phyloP scores from a whole-genome alignment of 1,140 invertebrate species.

The Mya arenaria region DNA sequence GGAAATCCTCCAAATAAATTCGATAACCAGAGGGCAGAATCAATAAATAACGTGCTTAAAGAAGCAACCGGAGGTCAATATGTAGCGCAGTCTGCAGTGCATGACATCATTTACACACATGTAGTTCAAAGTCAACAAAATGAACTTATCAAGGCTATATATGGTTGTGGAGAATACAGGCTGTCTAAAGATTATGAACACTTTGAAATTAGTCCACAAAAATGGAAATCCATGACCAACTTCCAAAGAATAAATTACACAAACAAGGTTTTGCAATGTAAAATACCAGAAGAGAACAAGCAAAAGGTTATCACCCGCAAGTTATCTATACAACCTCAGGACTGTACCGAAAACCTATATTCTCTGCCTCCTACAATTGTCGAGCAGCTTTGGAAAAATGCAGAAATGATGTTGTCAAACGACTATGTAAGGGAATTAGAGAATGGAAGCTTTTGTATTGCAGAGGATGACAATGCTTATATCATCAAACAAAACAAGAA shows the following conservation, averaged over 20 bases:
- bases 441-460: constrained; percentile 34
- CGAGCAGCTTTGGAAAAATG: constrained; percentile 34
- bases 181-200: constrained; percentile 29
- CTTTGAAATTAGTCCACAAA: constrained; percentile 16
- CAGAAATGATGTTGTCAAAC: constrained; percentile 37
- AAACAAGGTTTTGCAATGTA: constrained; percentile 33
- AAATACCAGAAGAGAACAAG: constrained; percentile 27
- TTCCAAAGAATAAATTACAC: constrained; percentile 36
- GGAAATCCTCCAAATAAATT: constrained; percentile 55
- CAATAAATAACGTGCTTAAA: constrained; percentile 43
- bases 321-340: constrained; percentile 9
- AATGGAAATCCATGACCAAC: constrained; percentile 44
- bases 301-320: constrained; percentile 25
- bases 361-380: constrained; percentile 31
- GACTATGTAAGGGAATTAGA: constrained; percentile 34
- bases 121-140: constrained; percentile 29
- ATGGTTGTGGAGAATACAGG: constrained; percentile 45
- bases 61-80: constrained; percentile 31
- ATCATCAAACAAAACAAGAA: constrained; percentile 42
- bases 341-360: constrained; percentile 12
- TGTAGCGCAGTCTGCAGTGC: constrained; percentile 25
- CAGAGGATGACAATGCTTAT: constrained; percentile 33
- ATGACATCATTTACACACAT: constrained; percentile 30
- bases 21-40: constrained; percentile 52
- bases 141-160: constrained; percentile 47